A percentile compares a stretch with the other conserved stretches of the same genome.
These are phyloP conservation scores for Globia sparganii DNA, from an alignment of 2,888 invertebrate genomes.

Conservation along the genomic window DNA sequence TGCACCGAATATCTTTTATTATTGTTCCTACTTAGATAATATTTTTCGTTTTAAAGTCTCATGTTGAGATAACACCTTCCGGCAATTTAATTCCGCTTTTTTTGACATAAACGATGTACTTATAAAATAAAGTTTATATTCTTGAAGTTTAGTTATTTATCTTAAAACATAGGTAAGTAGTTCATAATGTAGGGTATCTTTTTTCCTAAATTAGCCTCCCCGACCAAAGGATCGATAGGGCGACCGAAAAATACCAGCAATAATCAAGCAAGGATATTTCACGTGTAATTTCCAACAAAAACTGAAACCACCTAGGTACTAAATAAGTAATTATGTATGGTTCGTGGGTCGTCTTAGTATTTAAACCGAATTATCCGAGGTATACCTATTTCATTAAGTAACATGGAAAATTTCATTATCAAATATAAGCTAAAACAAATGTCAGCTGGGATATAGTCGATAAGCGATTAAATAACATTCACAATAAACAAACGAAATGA, in stretches of 20 bases:
- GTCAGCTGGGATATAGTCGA: conserved; percentile 45
- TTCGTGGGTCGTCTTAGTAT: no score
- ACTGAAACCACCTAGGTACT: conserved; percentile 14
- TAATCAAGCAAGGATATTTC: conserved; percentile 31
- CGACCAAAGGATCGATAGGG: not conserved
- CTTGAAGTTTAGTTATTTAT: no score
- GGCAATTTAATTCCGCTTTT: not conserved
- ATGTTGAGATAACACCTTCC: not conserved
- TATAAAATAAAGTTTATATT: not conserved
- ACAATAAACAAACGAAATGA: conserved; percentile 63
- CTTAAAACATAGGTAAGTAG: not conserved
- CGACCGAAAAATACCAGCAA: conserved; percentile 21
- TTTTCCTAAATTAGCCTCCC: not conserved
- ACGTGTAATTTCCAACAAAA: conserved; percentile 15
- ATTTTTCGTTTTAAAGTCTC: not conserved
- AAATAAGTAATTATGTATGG: not conserved
- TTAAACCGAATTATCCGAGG: not conserved
- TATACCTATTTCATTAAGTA: not conserved
- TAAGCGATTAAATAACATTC: conserved; percentile 57
- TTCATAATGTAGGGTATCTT: no score
- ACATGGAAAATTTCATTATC: conserved; percentile 27
- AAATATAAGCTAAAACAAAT: conserved; percentile 23
- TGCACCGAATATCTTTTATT: no score
- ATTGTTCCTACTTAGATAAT: not conserved
- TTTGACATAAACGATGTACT: not conserved